Base-by-base conservation (phyloP, 2,113 vertebrate genomes). In the Agelaius tricolor region DNA sequence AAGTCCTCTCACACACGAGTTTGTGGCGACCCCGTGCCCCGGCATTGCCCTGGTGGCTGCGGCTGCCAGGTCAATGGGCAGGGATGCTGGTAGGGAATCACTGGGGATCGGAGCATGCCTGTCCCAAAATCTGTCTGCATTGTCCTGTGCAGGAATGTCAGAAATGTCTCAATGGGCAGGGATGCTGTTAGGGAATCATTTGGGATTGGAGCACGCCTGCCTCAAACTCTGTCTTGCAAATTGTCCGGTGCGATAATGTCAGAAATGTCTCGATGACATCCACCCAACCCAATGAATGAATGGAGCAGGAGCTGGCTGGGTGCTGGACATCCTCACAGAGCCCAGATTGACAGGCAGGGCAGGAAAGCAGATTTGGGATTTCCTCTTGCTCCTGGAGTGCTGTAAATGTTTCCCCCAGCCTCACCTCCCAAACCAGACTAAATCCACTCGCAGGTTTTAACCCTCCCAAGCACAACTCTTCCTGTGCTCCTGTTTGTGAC, bases 11-110 rank as follows among this genome's bases (percentile, higher is more conserved):
- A 33, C 66, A 18, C 74, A 8, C 10, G 5, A 27, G 55, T 55
- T 39, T 15, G 79, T 65, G 1, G 8, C 17, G 59, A 10, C 27
- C 46, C 33, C 3, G 37, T 3, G 41, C 24, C 58, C 47, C 26
- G 8, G 59, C 31, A 6, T 27, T 61, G 23, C 72, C 31, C n/a
- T 49, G 22, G 10, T 3, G 13, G 71, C 4, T 30, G 6, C 0
- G 41, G 0, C 18, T 3, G 1, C 15, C 61, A 11, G 31, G 2
- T 54, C 92, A 37, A 11, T 0, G 27, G 71, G 6, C 77, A 55
- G 57, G 58, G 55, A 19, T 43, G 4, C 57, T 26, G 3, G 0
- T 1, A 11, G 62, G 57, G 82, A 51, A 4, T 20, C 2, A 1
- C 30, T 72, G 9, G 2, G 35, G 18, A 9, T 26, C 9, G 44